Conservation (phyloP, 2,888 invertebrate species). For the Agriopis marginaria region DNA sequence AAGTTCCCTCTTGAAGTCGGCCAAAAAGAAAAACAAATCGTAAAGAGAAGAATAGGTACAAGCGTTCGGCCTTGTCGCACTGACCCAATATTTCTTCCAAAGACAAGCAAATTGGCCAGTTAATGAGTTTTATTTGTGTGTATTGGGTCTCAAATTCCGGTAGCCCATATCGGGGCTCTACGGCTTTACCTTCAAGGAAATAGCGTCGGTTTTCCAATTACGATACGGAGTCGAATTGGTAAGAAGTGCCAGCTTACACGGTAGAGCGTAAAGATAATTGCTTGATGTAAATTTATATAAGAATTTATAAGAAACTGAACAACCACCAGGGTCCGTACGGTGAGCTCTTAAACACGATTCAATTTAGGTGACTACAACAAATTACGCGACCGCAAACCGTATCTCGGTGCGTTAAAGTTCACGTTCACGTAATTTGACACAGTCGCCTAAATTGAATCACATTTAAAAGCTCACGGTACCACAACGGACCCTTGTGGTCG, state of each 20-base stretch:
- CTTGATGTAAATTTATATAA: neutral
- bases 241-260: neutral
- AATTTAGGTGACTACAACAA: too few relatives aligned
- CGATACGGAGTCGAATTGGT: constrained; percentile 42
- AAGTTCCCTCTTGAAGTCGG: too few relatives aligned
- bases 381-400: too few relatives aligned
- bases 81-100: constrained; percentile 33
- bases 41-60: neutral
- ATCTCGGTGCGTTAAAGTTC: too few relatives aligned
- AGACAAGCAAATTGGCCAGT: constrained; percentile 67
- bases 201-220: constrained; percentile 46
- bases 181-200: constrained; percentile 42
- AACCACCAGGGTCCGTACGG: too few relatives aligned
- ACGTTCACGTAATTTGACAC: too few relatives aligned
- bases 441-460: too few relatives aligned
- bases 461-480: too few relatives aligned
- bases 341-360: too few relatives aligned
- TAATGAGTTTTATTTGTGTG: constrained; percentile 69
- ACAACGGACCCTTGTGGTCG: too few relatives aligned
- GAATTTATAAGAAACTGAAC: too few relatives aligned
- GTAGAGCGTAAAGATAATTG: constrained; percentile 6
- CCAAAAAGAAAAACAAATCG: neutral
- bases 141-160: constrained; percentile 63
- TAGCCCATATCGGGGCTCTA: constrained; percentile 43
- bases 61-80: constrained; percentile 25